A percentile compares a stretch with the other conserved stretches of the same genome.
Evolutionary conservation across 2,797 vertebrate genomes (phyloP).

Genomic region (Discoglossus pictus): DNA sequence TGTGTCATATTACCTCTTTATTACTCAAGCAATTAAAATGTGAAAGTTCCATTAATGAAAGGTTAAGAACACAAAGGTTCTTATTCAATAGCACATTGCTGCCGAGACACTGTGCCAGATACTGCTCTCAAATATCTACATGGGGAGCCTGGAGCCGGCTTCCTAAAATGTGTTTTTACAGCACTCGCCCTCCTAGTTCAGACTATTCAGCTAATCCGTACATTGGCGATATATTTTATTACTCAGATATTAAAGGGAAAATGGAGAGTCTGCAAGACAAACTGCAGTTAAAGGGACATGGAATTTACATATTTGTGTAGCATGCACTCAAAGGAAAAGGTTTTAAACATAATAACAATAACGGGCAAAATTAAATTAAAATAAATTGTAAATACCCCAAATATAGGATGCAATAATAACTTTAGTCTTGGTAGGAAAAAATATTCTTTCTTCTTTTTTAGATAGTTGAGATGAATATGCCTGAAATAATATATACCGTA

Average conservation of each 20-base stretch:
- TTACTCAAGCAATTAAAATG: slow-evolving; percentile 43
- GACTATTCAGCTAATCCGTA: slow-evolving; percentile 23
- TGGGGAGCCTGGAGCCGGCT: background rate
- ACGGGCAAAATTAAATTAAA: no score
- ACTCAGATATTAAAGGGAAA: background rate
- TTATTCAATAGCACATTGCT: slow-evolving; percentile 9
- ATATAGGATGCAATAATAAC: no score
- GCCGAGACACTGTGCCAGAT: background rate
- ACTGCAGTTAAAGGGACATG: no score
- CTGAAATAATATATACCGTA: no score
- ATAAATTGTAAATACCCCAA: no score
- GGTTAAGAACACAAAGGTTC: slow-evolving; percentile 36
- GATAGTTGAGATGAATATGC: no score
- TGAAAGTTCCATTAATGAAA: slow-evolving; percentile 41
- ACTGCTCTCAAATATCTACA: background rate
- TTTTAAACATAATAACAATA: no score
- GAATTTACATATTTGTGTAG: no score
- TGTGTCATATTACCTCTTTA: slow-evolving; percentile 38
- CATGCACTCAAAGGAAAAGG: no score
- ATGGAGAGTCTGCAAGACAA: background rate
- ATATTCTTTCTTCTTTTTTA: no score
- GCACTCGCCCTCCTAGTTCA: background rate
- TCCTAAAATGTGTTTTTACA: background rate
- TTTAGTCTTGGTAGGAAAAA: no score
- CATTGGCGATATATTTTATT: background rate